These are phyloP conservation scores for Hermatobates lingyangjiaoensis DNA, from an alignment of 1,140 invertebrate genomes.

Conservation along the genomic window DNA sequence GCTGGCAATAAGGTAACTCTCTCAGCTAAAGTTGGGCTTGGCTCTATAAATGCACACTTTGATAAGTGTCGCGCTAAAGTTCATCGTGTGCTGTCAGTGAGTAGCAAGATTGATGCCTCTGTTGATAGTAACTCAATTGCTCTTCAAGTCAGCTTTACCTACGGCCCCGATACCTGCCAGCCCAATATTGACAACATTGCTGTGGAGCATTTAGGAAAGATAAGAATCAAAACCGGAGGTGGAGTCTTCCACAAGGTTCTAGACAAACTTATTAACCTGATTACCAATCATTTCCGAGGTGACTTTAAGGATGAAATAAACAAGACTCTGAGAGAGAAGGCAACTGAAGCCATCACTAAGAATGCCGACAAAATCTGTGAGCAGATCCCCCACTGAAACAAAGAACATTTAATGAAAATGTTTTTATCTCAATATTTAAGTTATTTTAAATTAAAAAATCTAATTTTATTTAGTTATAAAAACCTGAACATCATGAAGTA, in stretches of 20 bases:
- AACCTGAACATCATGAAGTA: too few species aligned
- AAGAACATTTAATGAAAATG: too few species aligned
- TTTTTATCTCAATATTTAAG: too few species aligned
- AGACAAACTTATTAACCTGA: neutral
- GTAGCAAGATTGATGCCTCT: neutral
- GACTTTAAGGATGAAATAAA: neutral
- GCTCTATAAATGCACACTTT: neutral
- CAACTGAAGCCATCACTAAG: neutral
- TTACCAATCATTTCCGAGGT: neutral
- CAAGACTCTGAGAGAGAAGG: neutral
- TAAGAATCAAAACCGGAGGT: conserved; percentile 7
- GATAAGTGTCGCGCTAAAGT: conserved; percentile 2
- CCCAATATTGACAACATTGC: conserved; percentile 4
- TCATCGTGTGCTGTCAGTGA: conserved; percentile 1
- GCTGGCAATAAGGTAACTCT: conserved; percentile 4
- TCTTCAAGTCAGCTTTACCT: conserved; percentile 2
- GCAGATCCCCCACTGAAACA: too few species aligned
- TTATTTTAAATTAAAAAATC: too few species aligned
- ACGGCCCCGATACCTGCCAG: neutral
- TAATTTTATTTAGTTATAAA: too few species aligned
- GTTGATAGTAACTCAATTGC: conserved; percentile 6
- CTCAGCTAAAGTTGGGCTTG: neutral
- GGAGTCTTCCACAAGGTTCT: conserved; percentile 7
- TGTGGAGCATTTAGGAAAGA: neutral
- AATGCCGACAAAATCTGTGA: neutral